A percentile compares a stretch with the other conserved stretches of the same genome.
These are phyloP conservation scores for Fissipunctia ypsillon DNA, from an alignment of 2,888 invertebrate species.

Conservation along the genomic window DNA sequence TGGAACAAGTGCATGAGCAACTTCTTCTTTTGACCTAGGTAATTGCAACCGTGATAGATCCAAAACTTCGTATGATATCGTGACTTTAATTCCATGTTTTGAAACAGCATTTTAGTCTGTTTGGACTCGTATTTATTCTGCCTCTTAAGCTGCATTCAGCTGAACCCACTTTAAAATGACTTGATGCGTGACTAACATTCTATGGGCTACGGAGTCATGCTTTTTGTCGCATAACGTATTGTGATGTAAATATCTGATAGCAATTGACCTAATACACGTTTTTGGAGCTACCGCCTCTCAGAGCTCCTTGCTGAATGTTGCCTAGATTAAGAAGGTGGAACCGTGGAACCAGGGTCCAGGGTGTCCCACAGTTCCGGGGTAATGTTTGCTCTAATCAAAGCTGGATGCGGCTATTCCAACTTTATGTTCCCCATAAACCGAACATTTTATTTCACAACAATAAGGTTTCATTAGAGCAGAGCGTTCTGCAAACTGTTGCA, in stretches of 20 bases:
- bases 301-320: background rate
- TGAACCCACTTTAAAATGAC: constrained; percentile 25
- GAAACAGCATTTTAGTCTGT: background rate
- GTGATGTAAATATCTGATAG: constrained; percentile 38
- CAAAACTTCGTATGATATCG: background rate
- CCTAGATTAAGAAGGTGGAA: background rate
- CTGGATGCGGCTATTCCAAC: background rate
- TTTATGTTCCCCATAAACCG: background rate
- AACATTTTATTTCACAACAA: constrained; percentile 17
- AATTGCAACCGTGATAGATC: background rate
- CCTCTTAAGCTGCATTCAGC: constrained; percentile 1
- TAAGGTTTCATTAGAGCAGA: constrained; percentile 25
- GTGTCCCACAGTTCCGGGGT: background rate
- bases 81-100: background rate
- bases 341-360: background rate
- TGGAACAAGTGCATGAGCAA: background rate
- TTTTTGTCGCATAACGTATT: constrained; percentile 49
- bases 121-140: background rate
- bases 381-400: background rate
- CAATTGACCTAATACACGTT: constrained; percentile 4
- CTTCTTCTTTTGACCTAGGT: too few species aligned
- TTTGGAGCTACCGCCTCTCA: constrained; percentile 12
- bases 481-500: constrained; percentile 26
- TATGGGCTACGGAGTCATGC: constrained; percentile 41
- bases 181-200: constrained; percentile 51